Evolutionary conservation across 2,797 vertebrate genomes (phyloP), one percentile per base, ranked within the genome.

Genomic region (Scolopax bukidnonensis): DNA sequence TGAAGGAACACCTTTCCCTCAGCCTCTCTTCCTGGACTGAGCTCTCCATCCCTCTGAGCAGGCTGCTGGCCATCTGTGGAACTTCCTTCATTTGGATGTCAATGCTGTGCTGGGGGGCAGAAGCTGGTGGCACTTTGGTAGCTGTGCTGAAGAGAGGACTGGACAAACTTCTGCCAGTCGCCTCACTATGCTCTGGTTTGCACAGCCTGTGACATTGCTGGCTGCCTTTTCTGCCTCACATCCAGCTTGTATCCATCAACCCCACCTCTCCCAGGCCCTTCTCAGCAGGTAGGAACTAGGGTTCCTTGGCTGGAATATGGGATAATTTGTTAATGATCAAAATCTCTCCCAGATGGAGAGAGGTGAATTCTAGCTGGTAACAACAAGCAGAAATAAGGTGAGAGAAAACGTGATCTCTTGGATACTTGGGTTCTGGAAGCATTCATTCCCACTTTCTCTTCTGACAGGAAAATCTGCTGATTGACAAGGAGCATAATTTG

Each of bases 401-500:
- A 57, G 53, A 43, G 6, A 38, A 70, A 78, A 47, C 1, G 0
- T 20, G 6, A 2, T 33, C 57, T 14, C 9, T 33, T 61, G 10
- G 19, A 16, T 50, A 16, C 3, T 32, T 24, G 7, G 2, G 0
- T 69, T 53, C 24, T 14, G 25, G 38, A 53, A 71, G 7, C 12
- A 14, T 40, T 90, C 24, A 12, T 70, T 59, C 21, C 4, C 16
- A 4, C 20, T 67, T 59, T 97, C 20, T 96, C 50, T 96, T 94
- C 92, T 85, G 53, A 54, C 78, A 99, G 99, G 99, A 99, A 98
- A 99, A 99, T 96, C 92, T 99, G 87, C 97, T 99, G 80, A 99
- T 99, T 91, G 99, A 99, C 28, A 98, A 97, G 88, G 97, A 99
- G 77, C 99, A 98, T 93, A 99, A 99, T 94, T 95, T 99, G 92